Evolutionary conservation across 2,888 invertebrate genomes (phyloP), one percentile per base, ranked within the genome.

Genomic region (Hirtodrosophila duncani): DNA sequence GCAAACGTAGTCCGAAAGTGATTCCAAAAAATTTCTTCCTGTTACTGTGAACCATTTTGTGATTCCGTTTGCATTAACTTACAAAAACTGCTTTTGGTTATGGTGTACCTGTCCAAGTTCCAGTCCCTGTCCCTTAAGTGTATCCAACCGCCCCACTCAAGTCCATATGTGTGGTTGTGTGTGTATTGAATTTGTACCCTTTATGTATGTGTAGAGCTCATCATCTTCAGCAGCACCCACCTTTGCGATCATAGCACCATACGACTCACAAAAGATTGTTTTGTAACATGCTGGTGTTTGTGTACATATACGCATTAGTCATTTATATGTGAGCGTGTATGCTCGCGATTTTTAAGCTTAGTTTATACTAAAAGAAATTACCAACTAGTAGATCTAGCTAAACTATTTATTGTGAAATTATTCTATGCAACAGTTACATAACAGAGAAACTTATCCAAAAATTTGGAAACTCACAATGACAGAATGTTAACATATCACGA

Each of bases 71-170:
- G 6, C 10, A 4, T 13, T 23, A 57, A 33, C 23, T 16, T 27
- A 34, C 18, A 11, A 26, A 33, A 63, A 59, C 31, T 59, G 78
- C 74, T 75, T 75, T 42, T 69, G 74, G 74, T 75, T 74, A 69
- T 78, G 74, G 74, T 81, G 61, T 61, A 42, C 36, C 48, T 11
- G 5, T 24, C 9, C 9, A 6, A 8, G 1, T 17, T 6, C 9
- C 16, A 38, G 6, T 23, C 10, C 17, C n/a, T 26, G 11, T 42
- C 16, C 39, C 14, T 44, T 24, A 31, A 31, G 23, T 56, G 23
- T 55, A 24, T 67, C n/a, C n/a, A n/a, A n/a, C n/a, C n/a, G n/a
- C n/a, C n/a, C n/a, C n/a, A n/a, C n/a, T n/a, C n/a, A n/a, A n/a
- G n/a, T n/a, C n/a, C n/a, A 30, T 49, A 31, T 57, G 27, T 45